Base-by-base conservation (phyloP, 92 coral and sea anemone genomes). In the Parazoanthus atlanticus region DNA sequence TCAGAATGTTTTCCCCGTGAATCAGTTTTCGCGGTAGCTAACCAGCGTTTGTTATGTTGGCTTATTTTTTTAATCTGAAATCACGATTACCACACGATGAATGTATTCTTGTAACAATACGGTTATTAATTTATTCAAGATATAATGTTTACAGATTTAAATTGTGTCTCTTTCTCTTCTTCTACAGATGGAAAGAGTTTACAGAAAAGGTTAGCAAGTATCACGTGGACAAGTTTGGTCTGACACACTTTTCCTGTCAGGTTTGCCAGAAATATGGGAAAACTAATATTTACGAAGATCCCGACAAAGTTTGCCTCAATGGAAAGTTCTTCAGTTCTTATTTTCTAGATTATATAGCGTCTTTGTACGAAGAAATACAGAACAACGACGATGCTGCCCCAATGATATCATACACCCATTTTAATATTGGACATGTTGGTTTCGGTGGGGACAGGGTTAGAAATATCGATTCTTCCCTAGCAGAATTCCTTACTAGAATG, bases 341-440 rank as follows among this genome's bases (percentile, higher is more conserved):
- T 74, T 93, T 89, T 61, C 73, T 93, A 69, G 88, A 89, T 5
- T 93, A 93, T 88, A 74, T 89, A 29, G 40, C 38, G 13, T 47
- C 73, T 25, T 40, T 88, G 54, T 17, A 76, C 23, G 67, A 79
- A 33, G 80, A 19, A 13, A 38, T 88, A 28, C 64, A 88, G 41
- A n/a, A 46, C 11, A 41, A 79, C 71, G 29, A 40, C 28, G 79
- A 88, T 21, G 83, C 93, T 1, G 87, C 86, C 1, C 90, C 93
- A 0, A 29, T 90, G 64, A n/a, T 92, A 23, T 73, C 88, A 10
- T 94, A 88, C 81, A 76, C 75, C 28, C 94, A 94, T 46, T 89
- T 94, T 40, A 89, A 92, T 89, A 94, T 93, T 21, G 96, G 93
- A 11, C 96, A 94, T 84, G 90, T 90, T 33, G 88, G 89, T 8